Evolutionary conservation across 2,113 vertebrate species (phyloP), one percentile per base, ranked within the genome.

Genomic region (Pluvialis apricaria): DNA sequence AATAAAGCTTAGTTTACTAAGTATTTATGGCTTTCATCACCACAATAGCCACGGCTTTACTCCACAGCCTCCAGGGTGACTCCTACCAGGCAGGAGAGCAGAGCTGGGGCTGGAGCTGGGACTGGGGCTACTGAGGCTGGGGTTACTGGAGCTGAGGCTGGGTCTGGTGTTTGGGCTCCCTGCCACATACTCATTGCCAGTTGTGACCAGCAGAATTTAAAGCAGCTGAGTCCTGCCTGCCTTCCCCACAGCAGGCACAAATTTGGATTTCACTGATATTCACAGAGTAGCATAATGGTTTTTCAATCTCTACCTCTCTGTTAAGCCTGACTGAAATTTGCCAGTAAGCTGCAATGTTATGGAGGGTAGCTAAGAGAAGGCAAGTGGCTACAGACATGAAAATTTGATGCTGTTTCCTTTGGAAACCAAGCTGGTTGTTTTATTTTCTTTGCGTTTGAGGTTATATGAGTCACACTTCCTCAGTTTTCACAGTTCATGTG

Each of bases 71-170:
- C 55, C 25, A 49, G 15, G 18, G 32, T 1, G 2, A 64, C 36
- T 64, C 26, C 42, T 29, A 6, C 10, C 16, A 78, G 26, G 22
- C 32, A 64, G 31, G 25, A 55, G 34, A 70, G 16, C 26, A 28
- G 44, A 34, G 45, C 45, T 47, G 17, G 29, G 32, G 9, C 29
- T 49, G 0, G 21, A 11, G 12, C 8, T 12, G 2, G 15, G 9
- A 8, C 14, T 38, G 3, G 40, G 16, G 34, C 26, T n/a, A n/a
- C n/a, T n/a, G n/a, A n/a, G n/a, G n/a, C n/a, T n/a, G n/a, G n/a
- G n/a, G n/a, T n/a, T n/a, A n/a, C n/a, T 81, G 1, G 21, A 7
- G 10, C 10, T 40, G 5, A 26, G 7, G 5, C 8, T 38, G 4
- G 40, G 13, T 34, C 25, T 81, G 12, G 29, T 18, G 11, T 15